Conservation (phyloP, 2,888 invertebrate species). For the Folsomia manolachei region DNA sequence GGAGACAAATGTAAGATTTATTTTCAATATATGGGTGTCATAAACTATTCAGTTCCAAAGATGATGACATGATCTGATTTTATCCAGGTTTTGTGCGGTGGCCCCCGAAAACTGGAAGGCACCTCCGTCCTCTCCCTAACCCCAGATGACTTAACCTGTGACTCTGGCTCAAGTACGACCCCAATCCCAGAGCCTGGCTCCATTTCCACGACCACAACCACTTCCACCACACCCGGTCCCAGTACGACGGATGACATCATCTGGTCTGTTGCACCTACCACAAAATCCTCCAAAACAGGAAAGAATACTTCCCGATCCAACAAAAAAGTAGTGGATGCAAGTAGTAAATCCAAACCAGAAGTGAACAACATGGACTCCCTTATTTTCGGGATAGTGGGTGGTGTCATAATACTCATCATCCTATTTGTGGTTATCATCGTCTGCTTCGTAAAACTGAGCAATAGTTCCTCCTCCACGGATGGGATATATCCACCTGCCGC, state of each 20-base stretch:
- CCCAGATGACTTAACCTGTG: slow-evolving; percentile 79
- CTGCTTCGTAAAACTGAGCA: slow-evolving; percentile 75
- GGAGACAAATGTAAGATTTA: slow-evolving; percentile 32
- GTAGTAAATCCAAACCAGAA: slow-evolving; percentile 60
- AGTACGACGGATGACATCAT: slow-evolving; percentile 75
- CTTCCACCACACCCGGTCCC: slow-evolving; percentile 49
- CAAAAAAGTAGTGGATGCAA: slow-evolving; percentile 27
- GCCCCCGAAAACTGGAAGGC: slow-evolving; percentile 62
- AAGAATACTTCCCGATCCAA: slow-evolving; percentile 13
- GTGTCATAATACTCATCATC: slow-evolving; percentile 85
- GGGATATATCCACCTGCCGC: slow-evolving; percentile 54
- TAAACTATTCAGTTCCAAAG: too few relatives aligned
- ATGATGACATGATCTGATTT: too few relatives aligned
- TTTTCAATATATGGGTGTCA: too few relatives aligned
- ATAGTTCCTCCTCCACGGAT: slow-evolving; percentile 25
- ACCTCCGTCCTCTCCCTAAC: slow-evolving; percentile 70
- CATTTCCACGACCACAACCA: slow-evolving; percentile 62
- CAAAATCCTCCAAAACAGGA: slow-evolving; percentile 21
- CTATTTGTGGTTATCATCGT: slow-evolving; percentile 78
- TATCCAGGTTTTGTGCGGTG: neutral
- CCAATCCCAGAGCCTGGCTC: slow-evolving; percentile 54
- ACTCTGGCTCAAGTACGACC: slow-evolving; percentile 60
- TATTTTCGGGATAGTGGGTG: slow-evolving; percentile 92
- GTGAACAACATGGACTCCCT: slow-evolving; percentile 83
- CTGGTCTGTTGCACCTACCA: slow-evolving; percentile 78